These are phyloP conservation scores for Sebastolobus alascanus DNA, from an alignment of 2,797 vertebrate genomes.

Conservation along the genomic window DNA sequence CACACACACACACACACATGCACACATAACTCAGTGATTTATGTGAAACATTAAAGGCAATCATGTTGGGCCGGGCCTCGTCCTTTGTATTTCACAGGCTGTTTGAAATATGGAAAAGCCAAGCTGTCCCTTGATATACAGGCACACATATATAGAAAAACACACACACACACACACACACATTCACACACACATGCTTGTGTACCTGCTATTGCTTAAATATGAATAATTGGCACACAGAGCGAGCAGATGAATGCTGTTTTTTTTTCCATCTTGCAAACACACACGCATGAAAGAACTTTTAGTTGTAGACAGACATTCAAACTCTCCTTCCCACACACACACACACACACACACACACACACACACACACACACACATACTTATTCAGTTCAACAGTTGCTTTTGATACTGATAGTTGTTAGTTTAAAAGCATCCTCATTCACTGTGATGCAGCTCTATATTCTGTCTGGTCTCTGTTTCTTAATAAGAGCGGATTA, in stretches of 20 bases:
- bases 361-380: conserved; percentile 3
- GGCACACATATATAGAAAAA: conserved; percentile 33
- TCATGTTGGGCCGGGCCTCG: conserved; percentile 76
- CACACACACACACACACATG: conserved; percentile 14
- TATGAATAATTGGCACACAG: conserved; percentile 56
- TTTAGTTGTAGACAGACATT: conserved; percentile 14
- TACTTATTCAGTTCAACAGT: conserved; percentile 12
- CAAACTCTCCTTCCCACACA: neutral
- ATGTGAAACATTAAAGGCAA: conserved; percentile 85
- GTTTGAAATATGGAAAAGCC: conserved; percentile 79
- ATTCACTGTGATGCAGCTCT: conserved; percentile 42
- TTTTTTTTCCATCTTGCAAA: conserved; percentile 8
- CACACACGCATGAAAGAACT: conserved; percentile 15
- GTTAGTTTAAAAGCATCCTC: conserved; percentile 27
- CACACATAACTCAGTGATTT: conserved; percentile 71
- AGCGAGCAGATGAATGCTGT: conserved; percentile 27
- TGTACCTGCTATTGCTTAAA: conserved; percentile 42
- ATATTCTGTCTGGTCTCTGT: conserved; percentile 32
- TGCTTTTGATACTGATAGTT: conserved; percentile 54
- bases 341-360: conserved; percentile 10
- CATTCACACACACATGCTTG: conserved; percentile 16
- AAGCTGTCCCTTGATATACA: conserved; percentile 63
- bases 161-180: conserved; percentile 3
- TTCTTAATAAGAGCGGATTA: conserved; percentile 58
- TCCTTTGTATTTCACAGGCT: conserved; percentile 69